Conservation (phyloP, 2,113 vertebrate genomes). For the Colossoma macropomum region DNA sequence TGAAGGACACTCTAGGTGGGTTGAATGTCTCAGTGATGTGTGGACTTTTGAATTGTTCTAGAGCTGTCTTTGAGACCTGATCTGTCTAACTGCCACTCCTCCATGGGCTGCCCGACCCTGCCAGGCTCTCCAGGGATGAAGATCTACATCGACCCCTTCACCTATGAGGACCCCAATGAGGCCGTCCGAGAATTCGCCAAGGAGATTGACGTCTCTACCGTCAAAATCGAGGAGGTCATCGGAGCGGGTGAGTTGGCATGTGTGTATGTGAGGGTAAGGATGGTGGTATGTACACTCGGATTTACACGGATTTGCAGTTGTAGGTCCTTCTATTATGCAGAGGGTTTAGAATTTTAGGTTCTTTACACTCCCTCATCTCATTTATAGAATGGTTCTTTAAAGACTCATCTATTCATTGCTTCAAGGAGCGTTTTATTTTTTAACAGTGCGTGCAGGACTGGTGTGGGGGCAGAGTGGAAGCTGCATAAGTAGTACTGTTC, state of each 20-base stretch:
- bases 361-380: too few relatives aligned
- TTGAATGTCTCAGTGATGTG: constrained; percentile 16
- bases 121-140: constrained; percentile 98
- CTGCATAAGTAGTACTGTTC: too few relatives aligned
- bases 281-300: too few relatives aligned
- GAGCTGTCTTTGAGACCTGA: constrained; percentile 80
- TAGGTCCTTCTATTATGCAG: too few relatives aligned
- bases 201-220: constrained; percentile 98
- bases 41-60: constrained; percentile 67
- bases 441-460: too few relatives aligned
- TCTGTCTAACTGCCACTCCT: constrained; percentile 82
- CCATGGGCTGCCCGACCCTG: constrained; percentile 81
- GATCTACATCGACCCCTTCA: constrained; percentile 99
- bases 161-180: constrained; percentile 97
- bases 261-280: too few relatives aligned
- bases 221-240: constrained; percentile 99
- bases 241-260: constrained; percentile 85
- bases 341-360: too few relatives aligned
- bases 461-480: too few relatives aligned
- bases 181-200: constrained; percentile 97
- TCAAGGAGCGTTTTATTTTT: too few relatives aligned
- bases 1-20: not conserved
- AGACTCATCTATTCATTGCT: too few relatives aligned
- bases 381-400: too few relatives aligned
- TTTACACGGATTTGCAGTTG: not conserved